A percentile compares a stretch with the other conserved stretches of the same genome.
Conservation (phyloP, 2,113 vertebrate species). For the Sardina pilchardus region DNA sequence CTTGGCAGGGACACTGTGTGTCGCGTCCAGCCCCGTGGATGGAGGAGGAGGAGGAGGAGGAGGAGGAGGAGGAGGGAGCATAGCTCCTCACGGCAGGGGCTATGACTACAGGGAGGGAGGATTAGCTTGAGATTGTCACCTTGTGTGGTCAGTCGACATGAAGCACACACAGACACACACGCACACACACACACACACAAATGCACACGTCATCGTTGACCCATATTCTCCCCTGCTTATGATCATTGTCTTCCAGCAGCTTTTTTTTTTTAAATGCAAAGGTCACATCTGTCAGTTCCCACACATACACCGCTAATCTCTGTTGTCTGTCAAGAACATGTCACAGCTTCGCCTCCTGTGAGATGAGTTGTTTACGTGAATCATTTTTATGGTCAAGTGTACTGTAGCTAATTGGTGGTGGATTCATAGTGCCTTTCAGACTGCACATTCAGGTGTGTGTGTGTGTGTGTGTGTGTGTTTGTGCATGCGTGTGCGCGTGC, state of each 20-base stretch:
- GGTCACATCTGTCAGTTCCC: no score
- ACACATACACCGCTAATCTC: neutral
- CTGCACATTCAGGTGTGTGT: neutral
- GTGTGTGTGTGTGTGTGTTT: slow-evolving; percentile 13
- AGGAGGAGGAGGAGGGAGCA: no score
- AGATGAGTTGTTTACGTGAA: neutral
- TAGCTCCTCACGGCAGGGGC: no score
- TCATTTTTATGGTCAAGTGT: no score
- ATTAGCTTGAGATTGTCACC: no score
- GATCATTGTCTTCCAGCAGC: neutral
- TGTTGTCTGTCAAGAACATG: neutral
- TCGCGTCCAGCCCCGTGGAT: neutral
- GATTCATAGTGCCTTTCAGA: neutral
- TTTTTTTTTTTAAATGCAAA: no score
- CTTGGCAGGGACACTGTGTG: neutral
- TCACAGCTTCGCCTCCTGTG: neutral
- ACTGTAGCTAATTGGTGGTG: neutral
- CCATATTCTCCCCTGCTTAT: slow-evolving; percentile 17
- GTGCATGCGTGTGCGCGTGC: neutral
- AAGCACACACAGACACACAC: neutral
- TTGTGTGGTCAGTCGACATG: no score
- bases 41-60: no score
- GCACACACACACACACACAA: neutral
- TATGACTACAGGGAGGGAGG: neutral
- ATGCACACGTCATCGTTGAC: slow-evolving; percentile 9